Percentiles rank a stretch among this genome's conserved stretches.
These are phyloP conservation scores for Sympetrum striolatum DNA, from an alignment of 2,888 invertebrate species.

Conservation along the genomic window DNA sequence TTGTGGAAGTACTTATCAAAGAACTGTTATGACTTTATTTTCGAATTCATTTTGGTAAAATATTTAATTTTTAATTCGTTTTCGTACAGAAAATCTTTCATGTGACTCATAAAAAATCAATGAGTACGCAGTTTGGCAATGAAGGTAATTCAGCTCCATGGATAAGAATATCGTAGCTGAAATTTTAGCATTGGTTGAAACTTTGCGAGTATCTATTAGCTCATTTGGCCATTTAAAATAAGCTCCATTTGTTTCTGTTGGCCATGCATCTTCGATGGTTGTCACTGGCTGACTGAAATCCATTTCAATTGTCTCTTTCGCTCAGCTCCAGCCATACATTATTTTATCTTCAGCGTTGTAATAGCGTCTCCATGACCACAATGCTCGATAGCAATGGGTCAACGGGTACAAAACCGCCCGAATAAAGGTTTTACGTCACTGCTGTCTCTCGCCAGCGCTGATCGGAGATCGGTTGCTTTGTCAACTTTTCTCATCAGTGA, in stretches of 20 bases:
- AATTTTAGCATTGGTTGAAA: too few species aligned
- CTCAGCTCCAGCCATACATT: not conserved
- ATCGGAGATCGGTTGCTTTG: not conserved
- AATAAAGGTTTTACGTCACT: not conserved
- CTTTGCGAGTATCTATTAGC: too few species aligned
- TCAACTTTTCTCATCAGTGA: not conserved
- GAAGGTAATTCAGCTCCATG: too few species aligned
- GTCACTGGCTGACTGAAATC: not conserved
- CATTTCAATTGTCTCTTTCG: not conserved
- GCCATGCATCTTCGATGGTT: not conserved
- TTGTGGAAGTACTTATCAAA: too few species aligned
- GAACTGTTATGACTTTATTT: too few species aligned
- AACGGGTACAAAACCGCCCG: not conserved
- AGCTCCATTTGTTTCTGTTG: not conserved
- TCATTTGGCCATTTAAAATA: not conserved
- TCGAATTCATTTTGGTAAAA: too few species aligned
- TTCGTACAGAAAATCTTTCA: too few species aligned
- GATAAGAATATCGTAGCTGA: too few species aligned
- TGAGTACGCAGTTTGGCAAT: too few species aligned
- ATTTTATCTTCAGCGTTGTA: not conserved
- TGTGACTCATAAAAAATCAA: too few species aligned
- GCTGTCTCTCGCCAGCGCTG: not conserved
- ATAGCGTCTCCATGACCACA: not conserved
- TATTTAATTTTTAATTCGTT: too few species aligned
- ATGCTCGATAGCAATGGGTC: not conserved